Evolutionary conservation across 2,888 invertebrate species (phyloP), one percentile per base, ranked within the genome.

Genomic region (Sphaerophoria rueppellii): DNA sequence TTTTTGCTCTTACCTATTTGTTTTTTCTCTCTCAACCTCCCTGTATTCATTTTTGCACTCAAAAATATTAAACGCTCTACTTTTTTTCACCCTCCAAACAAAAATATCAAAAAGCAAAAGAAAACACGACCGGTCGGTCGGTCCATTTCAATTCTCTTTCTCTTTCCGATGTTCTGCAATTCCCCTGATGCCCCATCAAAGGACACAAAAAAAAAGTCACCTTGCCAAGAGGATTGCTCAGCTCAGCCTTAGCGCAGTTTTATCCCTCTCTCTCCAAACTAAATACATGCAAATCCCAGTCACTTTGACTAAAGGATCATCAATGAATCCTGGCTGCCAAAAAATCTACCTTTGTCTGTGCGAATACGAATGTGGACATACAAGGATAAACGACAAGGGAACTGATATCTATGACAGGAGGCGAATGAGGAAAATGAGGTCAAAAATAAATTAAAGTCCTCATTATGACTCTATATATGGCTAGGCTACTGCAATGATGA

Each of bases 391-490:
- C 11, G 16, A 40, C 57, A 37, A 6, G 35, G n/a, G 11, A 14
- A 37, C 14, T 14, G 40, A 11, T 48, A 32, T 37, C 9, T 72
- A 16, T 46, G 14, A 55, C 43, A 43, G 24, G 9, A 46, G 52
- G 52, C 24, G 50, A 58, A 52, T 14, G 48, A 52, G 46, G 65
- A 34, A 67, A 81, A 81, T 34, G 60, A 61, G 77, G 67, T 37
- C 82, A 70, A 57, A 72, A 24, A 24, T 24, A 24, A 78, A 63
- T 78, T 78, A 63, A 82, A 82, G 78, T 61, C 69, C 78, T 82
- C 82, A 78, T 82, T 78, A 78, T 78, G 61, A 82, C 73, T 77
- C 72, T 57, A 55, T 11, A 58, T 37, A 57, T 65, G 81, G 52
- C 12, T 11, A 63, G 32, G 34, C n/a, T n/a, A 14, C 16, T 6